These are phyloP conservation scores for Natrix natrix DNA, from an alignment of 2,797 vertebrate genomes.

Conservation along the genomic window DNA sequence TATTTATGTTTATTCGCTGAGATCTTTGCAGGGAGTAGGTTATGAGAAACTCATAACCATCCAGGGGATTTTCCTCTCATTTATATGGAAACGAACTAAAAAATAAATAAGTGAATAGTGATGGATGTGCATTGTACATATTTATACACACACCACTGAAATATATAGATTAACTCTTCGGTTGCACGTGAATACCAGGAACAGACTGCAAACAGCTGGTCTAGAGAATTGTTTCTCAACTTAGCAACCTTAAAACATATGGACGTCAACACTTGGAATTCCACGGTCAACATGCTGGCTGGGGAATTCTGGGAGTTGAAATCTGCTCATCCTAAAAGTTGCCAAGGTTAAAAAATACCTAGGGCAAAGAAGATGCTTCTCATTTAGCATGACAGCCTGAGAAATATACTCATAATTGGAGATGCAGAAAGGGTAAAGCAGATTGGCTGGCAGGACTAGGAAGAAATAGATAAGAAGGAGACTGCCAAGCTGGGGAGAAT, in stretches of 20 bases:
- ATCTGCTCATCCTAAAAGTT: not conserved
- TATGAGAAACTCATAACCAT: accelerated
- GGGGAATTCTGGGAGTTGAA: not conserved
- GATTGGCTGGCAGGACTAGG: not conserved
- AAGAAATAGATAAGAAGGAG: not conserved
- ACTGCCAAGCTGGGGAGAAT: not conserved
- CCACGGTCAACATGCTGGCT: not conserved
- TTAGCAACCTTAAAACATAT: not conserved
- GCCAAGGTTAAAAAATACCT: not conserved
- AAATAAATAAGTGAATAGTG: not conserved
- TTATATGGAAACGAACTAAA: not conserved
- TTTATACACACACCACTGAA: not conserved
- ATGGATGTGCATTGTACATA: not conserved
- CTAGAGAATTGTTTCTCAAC: not conserved
- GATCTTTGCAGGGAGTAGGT: not conserved
- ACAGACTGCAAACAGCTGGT: not conserved
- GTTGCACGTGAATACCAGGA: not conserved
- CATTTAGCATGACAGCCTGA: not conserved
- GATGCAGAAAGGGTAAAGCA: not conserved
- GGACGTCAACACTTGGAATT: not conserved
- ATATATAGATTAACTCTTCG: not conserved
- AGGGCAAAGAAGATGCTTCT: not conserved
- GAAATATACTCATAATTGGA: not conserved
- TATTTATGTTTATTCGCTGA: slow-evolving; percentile 14
- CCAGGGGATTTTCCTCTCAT: not conserved